These are phyloP conservation scores for Sebastes iracundus DNA, from an alignment of 2,797 vertebrate genomes.

Conservation along the genomic window DNA sequence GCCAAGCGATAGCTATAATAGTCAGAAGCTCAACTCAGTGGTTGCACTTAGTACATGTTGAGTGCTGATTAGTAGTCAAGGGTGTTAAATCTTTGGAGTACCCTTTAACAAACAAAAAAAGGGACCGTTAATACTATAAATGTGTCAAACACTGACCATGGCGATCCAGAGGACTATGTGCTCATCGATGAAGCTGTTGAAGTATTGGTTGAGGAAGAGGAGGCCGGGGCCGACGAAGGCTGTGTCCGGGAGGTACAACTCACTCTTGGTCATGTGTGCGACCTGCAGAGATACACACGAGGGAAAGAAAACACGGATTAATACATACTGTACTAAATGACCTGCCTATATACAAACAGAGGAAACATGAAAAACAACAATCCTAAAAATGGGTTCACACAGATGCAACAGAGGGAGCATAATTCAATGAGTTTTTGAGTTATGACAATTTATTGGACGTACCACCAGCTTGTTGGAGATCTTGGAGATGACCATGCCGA, in stretches of 20 bases:
- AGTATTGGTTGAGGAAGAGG: slow-evolving; percentile 97
- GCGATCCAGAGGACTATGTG: slow-evolving; percentile 94
- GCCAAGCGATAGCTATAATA: too few relatives aligned
- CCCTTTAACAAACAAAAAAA: neutral
- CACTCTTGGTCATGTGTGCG: slow-evolving; percentile 98
- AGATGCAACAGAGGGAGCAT: too few relatives aligned
- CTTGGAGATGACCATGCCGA: slow-evolving; percentile 94
- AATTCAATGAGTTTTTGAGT: neutral
- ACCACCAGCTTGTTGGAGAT: slow-evolving; percentile 98
- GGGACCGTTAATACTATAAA: neutral
- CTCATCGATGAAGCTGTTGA: slow-evolving; percentile 95
- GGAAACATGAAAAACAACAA: neutral
- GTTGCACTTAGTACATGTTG: neutral
- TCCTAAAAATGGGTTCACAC: neutral
- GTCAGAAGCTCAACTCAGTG: neutral
- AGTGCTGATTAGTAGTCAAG: neutral
- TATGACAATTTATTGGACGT: slow-evolving; percentile 27
- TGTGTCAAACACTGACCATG: slow-evolving; percentile 83
- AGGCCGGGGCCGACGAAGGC: slow-evolving; percentile 95
- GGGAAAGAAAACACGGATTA: neutral
- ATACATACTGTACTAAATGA: neutral
- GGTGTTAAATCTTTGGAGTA: neutral
- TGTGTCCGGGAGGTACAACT: slow-evolving; percentile 92
- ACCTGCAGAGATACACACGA: slow-evolving; percentile 76
- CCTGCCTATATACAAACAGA: neutral